A percentile compares a stretch with the other conserved stretches of the same genome.
Conservation (phyloP, 2,113 vertebrate species). For the Trochalopteron elliotii region DNA sequence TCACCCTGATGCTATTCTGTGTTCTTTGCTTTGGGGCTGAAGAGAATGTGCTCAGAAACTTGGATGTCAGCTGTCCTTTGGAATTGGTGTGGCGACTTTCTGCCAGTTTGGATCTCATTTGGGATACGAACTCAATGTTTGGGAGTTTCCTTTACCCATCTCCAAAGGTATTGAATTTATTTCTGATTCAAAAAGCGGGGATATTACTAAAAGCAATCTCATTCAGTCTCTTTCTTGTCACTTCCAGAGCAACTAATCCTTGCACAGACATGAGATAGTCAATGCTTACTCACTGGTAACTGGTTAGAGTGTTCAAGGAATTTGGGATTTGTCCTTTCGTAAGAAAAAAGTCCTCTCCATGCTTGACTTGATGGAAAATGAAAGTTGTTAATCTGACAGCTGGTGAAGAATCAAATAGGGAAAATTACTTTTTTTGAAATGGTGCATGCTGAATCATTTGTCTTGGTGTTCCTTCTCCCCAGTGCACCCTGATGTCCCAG, state of each 20-base stretch:
- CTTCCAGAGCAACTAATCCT: not conserved
- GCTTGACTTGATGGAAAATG: not conserved
- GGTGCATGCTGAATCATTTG: not conserved
- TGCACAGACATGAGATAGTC: not conserved
- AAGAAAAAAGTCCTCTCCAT: not conserved
- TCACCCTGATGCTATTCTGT: not conserved
- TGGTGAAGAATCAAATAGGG: not conserved
- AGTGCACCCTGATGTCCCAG: not conserved
- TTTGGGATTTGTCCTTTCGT: not conserved
- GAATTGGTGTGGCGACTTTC: rapidly evolving
- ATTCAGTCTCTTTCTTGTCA: not conserved
- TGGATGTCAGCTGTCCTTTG: not conserved
- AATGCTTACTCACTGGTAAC: not conserved
- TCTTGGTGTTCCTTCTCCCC: not conserved
- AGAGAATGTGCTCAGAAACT: not conserved
- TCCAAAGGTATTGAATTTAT: not conserved
- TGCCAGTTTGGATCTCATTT: not conserved
- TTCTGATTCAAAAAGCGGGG: not conserved
- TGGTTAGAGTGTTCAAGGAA: not conserved
- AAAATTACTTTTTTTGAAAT: not conserved
- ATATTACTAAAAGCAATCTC: not conserved
- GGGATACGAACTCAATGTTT: too few species aligned
- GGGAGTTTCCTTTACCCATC: not conserved
- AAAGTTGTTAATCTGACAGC: not conserved
- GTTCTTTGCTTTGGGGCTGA: not conserved